Evolutionary conservation across 2,888 invertebrate genomes (phyloP), one percentile per base, ranked within the genome.

Genomic region (Alsophila aescularia): DNA sequence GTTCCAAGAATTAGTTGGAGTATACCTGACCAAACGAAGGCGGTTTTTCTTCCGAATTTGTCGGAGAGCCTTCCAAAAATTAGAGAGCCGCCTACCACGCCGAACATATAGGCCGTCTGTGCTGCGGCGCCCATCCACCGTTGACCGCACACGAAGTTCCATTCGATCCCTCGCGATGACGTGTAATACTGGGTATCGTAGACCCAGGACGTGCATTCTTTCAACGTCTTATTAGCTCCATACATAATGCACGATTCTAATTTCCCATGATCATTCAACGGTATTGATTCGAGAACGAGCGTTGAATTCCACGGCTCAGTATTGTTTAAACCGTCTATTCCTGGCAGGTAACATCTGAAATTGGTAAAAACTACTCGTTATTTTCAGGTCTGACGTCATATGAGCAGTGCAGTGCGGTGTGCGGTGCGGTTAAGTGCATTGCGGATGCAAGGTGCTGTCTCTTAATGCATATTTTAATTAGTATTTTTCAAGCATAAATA

Each of bases 91-190:
- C 93, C 89, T 63, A 97, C 95, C 3, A 96, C 96, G 6, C 97
- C 97, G 72, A 96, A 93, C 97, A 97, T 97, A 78, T 95, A 96
- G 1, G 93, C 85, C 0, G 95, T 94, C 75, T 97, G 97, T 0
- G 96, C 95, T 0, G 95, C 82, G 0, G 97, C 95, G 1, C 96
- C 96, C 95, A 96, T 95, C 96, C 97, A 97, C 37, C 96, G 92
- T 32, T 92, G 90, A 60, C 93, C 93, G 78, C 97, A 97, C 0
- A 97, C 96, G 55, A 97, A 94, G 76, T 95, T 86, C 97, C 96
- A 97, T 81, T 97, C 96, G 24, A 96, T 96, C 1, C 94, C 95
- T 21, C 96, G 93, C 0, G 96, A 95, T 0, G 95, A 94, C 53
- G 93, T 85, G 70, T 94, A 95, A 75, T 95, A 96, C 0, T 94